Evolutionary conservation across 2,113 vertebrate species (phyloP).

Genomic region (Lagopus muta): DNA sequence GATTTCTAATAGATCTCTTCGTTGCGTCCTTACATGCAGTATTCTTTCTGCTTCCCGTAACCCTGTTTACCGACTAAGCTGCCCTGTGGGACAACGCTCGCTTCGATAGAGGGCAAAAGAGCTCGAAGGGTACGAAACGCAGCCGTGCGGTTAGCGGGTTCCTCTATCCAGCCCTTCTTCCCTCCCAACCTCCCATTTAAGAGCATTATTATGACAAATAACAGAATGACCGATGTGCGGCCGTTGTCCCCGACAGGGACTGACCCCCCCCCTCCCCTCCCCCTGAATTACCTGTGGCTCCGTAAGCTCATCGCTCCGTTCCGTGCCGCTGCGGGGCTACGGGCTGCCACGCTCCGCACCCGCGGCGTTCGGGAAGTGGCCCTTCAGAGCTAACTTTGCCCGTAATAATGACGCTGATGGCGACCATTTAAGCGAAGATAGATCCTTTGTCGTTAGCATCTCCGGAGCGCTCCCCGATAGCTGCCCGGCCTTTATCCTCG

Average conservation of each 20-base stretch:
- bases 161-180: neutral
- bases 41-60: conserved; percentile 60
- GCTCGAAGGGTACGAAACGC: neutral
- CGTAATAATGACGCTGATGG: conserved; percentile 80
- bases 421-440: conserved; percentile 82
- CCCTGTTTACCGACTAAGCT: conserved; percentile 19
- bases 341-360: conserved; percentile 24
- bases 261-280: neutral
- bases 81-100: conserved; percentile 42
- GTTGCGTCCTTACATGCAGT: neutral
- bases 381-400: conserved; percentile 76
- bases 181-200: neutral
- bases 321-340: conserved; percentile 13
- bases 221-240: neutral
- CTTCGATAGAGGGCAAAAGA: conserved; percentile 1
- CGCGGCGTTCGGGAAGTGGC: conserved; percentile 53
- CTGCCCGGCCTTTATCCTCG: conserved; percentile 5
- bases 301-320: conserved; percentile 32
- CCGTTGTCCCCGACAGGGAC: neutral
- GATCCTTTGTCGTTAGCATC: conserved; percentile 75
- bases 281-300: conserved; percentile 64
- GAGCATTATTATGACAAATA: neutral
- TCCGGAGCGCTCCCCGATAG: conserved; percentile 13
- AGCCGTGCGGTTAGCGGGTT: neutral
- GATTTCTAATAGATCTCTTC: conserved; percentile 10